Conservation (phyloP, 2,888 invertebrate genomes). For the Melanotus villosus region DNA sequence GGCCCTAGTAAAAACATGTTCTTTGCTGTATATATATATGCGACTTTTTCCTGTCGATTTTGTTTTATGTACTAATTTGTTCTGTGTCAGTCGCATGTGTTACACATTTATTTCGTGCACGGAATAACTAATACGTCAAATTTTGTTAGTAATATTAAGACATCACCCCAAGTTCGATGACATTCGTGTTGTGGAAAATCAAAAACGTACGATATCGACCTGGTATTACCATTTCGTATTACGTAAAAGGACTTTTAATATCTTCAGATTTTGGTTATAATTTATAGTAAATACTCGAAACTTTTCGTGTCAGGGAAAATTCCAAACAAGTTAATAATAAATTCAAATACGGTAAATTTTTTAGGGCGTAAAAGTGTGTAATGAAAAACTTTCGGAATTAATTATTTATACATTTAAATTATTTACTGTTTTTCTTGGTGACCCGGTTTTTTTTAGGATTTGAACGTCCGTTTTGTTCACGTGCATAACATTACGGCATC, state of each 20-base stretch:
- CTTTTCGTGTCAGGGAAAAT: conserved; percentile 7
- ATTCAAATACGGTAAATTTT: conserved; percentile 23
- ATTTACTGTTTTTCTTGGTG: neutral
- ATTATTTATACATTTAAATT: conserved; percentile 15
- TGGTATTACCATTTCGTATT: neutral
- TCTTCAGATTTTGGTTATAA: no score
- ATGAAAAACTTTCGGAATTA: conserved; percentile 15
- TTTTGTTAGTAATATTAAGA: conserved; percentile 15
- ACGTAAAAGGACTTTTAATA: no score
- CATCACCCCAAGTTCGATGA: neutral
- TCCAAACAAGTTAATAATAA: neutral
- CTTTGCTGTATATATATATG: conserved; percentile 23
- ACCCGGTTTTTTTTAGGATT: neutral
- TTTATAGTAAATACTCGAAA: neutral
- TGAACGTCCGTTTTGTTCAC: no score
- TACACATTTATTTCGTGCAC: conserved; percentile 16
- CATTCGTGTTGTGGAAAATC: neutral
- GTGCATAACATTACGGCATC: neutral
- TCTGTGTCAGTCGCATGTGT: conserved; percentile 45
- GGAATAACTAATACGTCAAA: conserved; percentile 18
- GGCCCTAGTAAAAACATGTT: conserved; percentile 48
- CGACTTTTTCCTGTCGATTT: conserved; percentile 36
- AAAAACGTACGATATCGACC: no score
- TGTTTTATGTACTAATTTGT: conserved; percentile 31
- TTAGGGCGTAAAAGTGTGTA: neutral